Percentiles rank a stretch among this genome's conserved stretches.
Conservation (phyloP, 2,888 invertebrate genomes). For the Ormyrus nitidulus region DNA sequence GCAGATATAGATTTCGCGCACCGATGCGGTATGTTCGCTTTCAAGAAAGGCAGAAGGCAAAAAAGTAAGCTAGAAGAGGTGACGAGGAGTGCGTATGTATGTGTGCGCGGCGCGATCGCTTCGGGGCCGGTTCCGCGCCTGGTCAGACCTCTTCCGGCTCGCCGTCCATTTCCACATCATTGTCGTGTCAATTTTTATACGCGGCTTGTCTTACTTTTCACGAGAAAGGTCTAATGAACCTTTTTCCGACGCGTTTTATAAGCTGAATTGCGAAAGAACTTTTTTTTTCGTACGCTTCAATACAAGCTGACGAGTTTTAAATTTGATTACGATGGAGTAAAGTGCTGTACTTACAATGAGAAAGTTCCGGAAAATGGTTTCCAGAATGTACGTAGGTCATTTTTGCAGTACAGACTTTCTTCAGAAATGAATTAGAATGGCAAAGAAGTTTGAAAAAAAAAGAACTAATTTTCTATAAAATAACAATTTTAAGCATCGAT, state of each 20-base stretch:
- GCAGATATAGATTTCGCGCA: constrained; percentile 49
- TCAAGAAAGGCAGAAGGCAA: constrained; percentile 4
- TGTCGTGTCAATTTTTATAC: constrained; percentile 7
- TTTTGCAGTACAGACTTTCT: too few relatives aligned
- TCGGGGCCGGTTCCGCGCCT: constrained; percentile 24
- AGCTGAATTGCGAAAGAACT: not conserved
- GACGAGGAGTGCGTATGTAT: not conserved
- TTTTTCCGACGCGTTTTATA: not conserved
- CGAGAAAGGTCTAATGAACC: not conserved
- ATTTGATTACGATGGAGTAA: not conserved
- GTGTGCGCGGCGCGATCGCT: constrained; percentile 13
- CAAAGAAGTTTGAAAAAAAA: too few relatives aligned
- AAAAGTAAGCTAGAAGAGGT: constrained; percentile 3
- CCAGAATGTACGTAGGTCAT: too few relatives aligned
- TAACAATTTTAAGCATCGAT: too few relatives aligned
- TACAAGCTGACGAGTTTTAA: too few relatives aligned
- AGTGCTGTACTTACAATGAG: not conserved
- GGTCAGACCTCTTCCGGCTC: constrained; percentile 21
- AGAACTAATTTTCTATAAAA: too few relatives aligned
- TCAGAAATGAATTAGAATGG: too few relatives aligned
- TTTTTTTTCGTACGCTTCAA: not conserved
- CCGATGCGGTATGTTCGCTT: constrained; percentile 26
- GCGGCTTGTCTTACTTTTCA: not conserved
- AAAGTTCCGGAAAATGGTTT: constrained; percentile 30
- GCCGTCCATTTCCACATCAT: constrained; percentile 2